Evolutionary conservation across 2,113 vertebrate genomes (phyloP).

Genomic region (Podarcis raffonei): DNA sequence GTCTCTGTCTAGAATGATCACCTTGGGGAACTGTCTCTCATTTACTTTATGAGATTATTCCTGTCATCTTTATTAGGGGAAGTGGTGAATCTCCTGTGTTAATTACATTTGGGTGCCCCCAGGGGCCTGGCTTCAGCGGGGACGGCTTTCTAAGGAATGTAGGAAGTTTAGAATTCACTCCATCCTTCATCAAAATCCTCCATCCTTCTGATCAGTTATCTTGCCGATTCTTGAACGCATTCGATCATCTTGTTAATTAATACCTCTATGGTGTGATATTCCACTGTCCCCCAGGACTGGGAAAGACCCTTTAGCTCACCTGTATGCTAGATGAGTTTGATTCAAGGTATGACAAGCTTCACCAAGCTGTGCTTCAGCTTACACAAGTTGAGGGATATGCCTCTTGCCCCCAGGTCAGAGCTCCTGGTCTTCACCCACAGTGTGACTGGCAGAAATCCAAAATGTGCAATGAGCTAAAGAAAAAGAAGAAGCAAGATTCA

Average conservation of each 20-base stretch:
- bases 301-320: neutral
- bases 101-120: neutral
- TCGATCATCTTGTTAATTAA: neutral
- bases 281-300: neutral
- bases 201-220: neutral
- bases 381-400: too few relatives aligned
- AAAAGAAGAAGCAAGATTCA: neutral
- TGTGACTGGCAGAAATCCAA: neutral
- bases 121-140: neutral
- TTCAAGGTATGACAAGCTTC: neutral
- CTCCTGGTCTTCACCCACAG: neutral
- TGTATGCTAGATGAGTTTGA: too few relatives aligned
- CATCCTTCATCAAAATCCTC: neutral
- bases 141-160: slow-evolving; percentile 3
- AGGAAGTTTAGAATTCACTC: neutral
- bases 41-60: slow-evolving; percentile 33
- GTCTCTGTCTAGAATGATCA: neutral
- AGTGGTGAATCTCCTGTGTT: slow-evolving; percentile 20
- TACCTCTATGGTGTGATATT: neutral
- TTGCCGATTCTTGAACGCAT: neutral
- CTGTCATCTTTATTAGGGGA: slow-evolving; percentile 28
- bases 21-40: slow-evolving; percentile 3
- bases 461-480: neutral
- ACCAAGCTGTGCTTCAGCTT: neutral
- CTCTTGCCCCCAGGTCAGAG: neutral